Base-by-base conservation (phyloP, 2,888 invertebrate genomes). In the Anthophora plumipes region DNA sequence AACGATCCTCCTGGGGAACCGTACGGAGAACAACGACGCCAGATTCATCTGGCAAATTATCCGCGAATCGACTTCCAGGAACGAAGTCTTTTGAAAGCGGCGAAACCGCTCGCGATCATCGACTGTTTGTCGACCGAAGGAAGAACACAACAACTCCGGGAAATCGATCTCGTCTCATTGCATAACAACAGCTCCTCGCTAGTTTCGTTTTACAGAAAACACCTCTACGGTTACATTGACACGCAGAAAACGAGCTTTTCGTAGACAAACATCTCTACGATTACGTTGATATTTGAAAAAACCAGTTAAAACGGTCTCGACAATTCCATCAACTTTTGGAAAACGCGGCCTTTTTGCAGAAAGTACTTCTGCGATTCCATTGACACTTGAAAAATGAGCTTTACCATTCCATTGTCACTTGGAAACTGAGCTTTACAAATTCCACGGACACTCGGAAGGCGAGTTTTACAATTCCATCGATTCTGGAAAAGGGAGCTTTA, bases 131-230 rank as follows among this genome's bases (percentile, higher is more conserved):
- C 46, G 25, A 25, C 9, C 61, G 17, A 61, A 25, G 25, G 54
- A 54, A 14, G 12, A 52, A 55, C 12, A 1, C 6, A 43, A 41
- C 67, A 41, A 54, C 67, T 67, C 17, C 67, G 54, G 25, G 25
- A 43, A 67, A 67, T 55, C 54, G 57, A 57, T 46, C 57, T 46
- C 41, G 14, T 5, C 55, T 7, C 20, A 31, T 68, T 68, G 68
- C 68, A 37, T 46, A 68, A 68, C 20, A 9, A n/a, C 12, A 9
- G 37, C 17, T 22, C 20, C 46, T 20, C 46, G 55, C 4, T 14
- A 37, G 68, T 57, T 46, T 68, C 68, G 68, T 31, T 57, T 57
- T 48, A 68, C 68, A 68, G 46, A 55, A 31, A 46, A 46, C 43
- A 37, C 14, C 31, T 68, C 31, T 57, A 31, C 55, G 68, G 14